phyloP scores from a whole-genome alignment of 2,888 invertebrate genomes.

The Loripinus fragilis region DNA sequence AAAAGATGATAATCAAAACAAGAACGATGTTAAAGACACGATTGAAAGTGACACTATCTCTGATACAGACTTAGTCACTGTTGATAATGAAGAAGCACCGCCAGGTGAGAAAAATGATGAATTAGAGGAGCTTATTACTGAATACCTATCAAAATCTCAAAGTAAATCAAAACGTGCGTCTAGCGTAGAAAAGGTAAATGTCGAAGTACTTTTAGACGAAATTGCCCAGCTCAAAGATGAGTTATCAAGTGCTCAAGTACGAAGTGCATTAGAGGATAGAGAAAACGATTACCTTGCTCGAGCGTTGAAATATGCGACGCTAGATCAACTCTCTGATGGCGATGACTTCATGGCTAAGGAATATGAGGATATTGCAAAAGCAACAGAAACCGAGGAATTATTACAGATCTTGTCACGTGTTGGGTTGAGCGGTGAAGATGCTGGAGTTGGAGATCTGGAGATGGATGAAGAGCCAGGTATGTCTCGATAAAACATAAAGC shows the following conservation, averaged over 20 bases:
- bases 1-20: neutral
- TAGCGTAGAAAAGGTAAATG: slow-evolving; percentile 20
- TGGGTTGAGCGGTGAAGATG: slow-evolving; percentile 29
- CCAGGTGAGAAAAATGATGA: neutral
- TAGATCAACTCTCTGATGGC: slow-evolving; percentile 65
- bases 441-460: slow-evolving; percentile 11
- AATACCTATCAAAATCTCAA: slow-evolving; percentile 20
- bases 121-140: neutral
- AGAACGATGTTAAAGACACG: neutral
- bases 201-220: slow-evolving; percentile 52
- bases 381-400: slow-evolving; percentile 61
- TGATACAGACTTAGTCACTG: neutral
- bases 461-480: too few relatives aligned
- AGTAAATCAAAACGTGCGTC: slow-evolving; percentile 57
- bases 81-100: neutral
- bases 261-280: slow-evolving; percentile 65
- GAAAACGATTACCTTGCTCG: slow-evolving; percentile 75
- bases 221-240: slow-evolving; percentile 53
- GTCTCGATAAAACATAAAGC: too few relatives aligned
- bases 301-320: slow-evolving; percentile 72
- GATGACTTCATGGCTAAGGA: slow-evolving; percentile 55
- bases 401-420: slow-evolving; percentile 48
- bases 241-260: slow-evolving; percentile 42
- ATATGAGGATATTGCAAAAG: slow-evolving; percentile 62
- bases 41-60: neutral